Evolutionary conservation across 2,888 invertebrate species (phyloP).

Genomic region (Pelosia muscerda): DNA sequence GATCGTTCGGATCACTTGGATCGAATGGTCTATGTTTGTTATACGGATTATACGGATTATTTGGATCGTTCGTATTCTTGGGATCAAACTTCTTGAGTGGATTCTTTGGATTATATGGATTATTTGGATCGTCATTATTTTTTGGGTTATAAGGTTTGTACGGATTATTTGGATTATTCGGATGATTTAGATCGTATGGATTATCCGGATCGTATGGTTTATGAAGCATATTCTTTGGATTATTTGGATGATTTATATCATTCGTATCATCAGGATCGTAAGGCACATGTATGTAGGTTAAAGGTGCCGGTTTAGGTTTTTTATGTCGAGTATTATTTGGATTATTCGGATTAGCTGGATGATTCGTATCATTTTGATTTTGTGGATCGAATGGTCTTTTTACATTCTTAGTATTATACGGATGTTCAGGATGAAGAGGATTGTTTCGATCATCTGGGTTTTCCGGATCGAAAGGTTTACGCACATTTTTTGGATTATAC

Average conservation of each 20-base stretch:
- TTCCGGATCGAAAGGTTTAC: not conserved
- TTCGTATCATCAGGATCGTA: not conserved
- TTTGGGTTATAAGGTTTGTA: slow-evolving; percentile 11
- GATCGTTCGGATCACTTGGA: not conserved
- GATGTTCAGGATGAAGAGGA: not conserved
- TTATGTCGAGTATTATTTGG: no score
- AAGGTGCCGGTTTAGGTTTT: no score
- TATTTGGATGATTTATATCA: slow-evolving; percentile 9
- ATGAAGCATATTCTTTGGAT: slow-evolving; percentile 1
- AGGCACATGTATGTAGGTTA: no score
- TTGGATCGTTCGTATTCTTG: not conserved
- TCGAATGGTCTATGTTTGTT: slow-evolving; percentile 3
- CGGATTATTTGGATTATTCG: slow-evolving; percentile 6
- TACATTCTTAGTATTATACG: not conserved
- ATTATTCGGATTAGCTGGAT: no score
- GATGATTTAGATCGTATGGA: not conserved
- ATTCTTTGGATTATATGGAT: slow-evolving; percentile 11
- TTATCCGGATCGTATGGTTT: slow-evolving; percentile 1
- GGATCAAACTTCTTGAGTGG: not conserved
- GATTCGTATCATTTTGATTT: no score
- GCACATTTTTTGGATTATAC: slow-evolving; percentile 2
- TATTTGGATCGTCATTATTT: slow-evolving; percentile 7
- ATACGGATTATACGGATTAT: slow-evolving; percentile 9
- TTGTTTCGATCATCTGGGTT: slow-evolving; percentile 8
- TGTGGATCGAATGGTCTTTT: no score